Conservation (phyloP, 2,113 vertebrate species). For the Fulica atra region DNA sequence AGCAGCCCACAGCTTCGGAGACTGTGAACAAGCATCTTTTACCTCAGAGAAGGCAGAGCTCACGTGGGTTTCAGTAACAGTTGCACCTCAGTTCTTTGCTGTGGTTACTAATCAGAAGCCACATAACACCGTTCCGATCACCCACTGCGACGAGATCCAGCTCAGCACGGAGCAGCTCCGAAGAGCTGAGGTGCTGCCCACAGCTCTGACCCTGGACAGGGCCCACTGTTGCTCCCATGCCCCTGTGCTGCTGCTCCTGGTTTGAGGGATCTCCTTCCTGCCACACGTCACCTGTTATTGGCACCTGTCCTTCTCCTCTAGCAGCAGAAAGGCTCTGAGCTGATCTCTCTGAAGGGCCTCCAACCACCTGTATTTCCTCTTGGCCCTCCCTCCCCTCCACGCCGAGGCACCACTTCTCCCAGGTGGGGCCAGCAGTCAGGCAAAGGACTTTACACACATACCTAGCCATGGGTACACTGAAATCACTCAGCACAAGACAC, state of each 20-base stretch:
- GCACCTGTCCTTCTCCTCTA: not conserved
- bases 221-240: rapidly evolving
- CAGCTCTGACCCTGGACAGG: not conserved
- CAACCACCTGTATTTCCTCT: not conserved
- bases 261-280: not conserved
- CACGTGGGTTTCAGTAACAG: not conserved
- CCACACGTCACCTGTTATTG: not conserved
- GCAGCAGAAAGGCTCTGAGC: not conserved
- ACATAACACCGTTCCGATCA: not conserved
- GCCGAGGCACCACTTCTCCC: not conserved
- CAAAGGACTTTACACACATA: not conserved
- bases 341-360: rapidly evolving
- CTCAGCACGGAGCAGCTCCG: not conserved
- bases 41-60: not conserved
- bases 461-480: not conserved
- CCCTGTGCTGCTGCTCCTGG: not conserved
- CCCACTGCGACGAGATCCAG: not conserved
- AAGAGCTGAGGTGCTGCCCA: not conserved
- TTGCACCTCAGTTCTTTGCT: not conserved
- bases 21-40: not conserved
- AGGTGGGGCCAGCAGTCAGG: not conserved
- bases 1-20: not conserved
- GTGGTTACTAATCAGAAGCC: not conserved
- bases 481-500: not conserved
- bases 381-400: not conserved